Conservation (phyloP, 1,140 invertebrate genomes). For the Drosophila subobscura region DNA sequence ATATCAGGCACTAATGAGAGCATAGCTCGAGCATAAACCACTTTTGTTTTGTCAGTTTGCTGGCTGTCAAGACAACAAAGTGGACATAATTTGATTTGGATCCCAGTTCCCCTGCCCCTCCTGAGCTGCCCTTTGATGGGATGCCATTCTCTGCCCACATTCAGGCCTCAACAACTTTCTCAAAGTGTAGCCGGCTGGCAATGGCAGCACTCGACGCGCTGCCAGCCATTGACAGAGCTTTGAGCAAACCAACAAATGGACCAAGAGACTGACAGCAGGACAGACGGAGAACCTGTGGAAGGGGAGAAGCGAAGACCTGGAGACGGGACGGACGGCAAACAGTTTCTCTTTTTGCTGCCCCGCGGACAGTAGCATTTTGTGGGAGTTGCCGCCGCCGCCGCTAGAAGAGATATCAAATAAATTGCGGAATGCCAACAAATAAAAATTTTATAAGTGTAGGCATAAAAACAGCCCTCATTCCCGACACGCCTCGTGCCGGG, state of each 20-base stretch:
- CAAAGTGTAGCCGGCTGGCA: conserved; percentile 61
- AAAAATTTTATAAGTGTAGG: conserved; percentile 68
- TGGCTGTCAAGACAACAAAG: conserved; percentile 33
- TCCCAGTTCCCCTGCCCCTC: not conserved
- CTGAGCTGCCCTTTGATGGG: conserved; percentile 25
- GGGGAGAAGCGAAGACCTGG: not conserved
- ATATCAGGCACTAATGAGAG: conserved; percentile 45
- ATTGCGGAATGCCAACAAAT: conserved; percentile 78
- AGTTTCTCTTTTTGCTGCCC: conserved; percentile 8
- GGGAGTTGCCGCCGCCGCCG: conserved; percentile 46
- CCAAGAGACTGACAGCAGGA: conserved; percentile 16
- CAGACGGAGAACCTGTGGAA: conserved; percentile 15
- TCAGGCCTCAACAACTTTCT: conserved; percentile 44
- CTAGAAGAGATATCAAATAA: conserved; percentile 73
- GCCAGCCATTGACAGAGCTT: conserved; percentile 51
- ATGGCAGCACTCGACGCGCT: conserved; percentile 44
- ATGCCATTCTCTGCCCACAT: conserved; percentile 13
- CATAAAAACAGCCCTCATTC: conserved; percentile 37
- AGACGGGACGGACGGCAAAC: conserved; percentile 27
- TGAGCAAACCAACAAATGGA: conserved; percentile 50
- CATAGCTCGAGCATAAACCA: conserved; percentile 34
- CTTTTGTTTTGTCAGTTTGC: conserved; percentile 12
- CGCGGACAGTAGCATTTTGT: conserved; percentile 16
- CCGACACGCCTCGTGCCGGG: conserved; percentile 28
- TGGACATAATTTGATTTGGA: conserved; percentile 60